Conservation (phyloP, 1,140 invertebrate species). For the Choristoneura fumiferana region DNA sequence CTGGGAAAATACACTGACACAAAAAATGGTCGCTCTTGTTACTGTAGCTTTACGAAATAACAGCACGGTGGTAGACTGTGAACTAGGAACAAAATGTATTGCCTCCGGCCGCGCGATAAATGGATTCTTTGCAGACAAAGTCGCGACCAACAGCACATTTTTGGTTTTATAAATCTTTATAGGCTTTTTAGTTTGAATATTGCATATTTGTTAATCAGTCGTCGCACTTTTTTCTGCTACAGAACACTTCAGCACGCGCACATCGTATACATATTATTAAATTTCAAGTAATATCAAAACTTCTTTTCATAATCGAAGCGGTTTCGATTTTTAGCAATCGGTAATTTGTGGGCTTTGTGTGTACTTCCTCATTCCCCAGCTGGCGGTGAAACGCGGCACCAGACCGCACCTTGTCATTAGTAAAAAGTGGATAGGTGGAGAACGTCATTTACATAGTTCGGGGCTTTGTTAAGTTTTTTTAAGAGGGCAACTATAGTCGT, state of each 20-base stretch:
- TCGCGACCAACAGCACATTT: too few relatives aligned
- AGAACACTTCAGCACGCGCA: slow-evolving; percentile 56
- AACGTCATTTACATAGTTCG: slow-evolving; percentile 45
- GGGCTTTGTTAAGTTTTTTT: slow-evolving; percentile 57
- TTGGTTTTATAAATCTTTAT: too few relatives aligned
- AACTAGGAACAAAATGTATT: too few relatives aligned
- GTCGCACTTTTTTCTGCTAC: slow-evolving; percentile 10
- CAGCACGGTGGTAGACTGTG: not conserved
- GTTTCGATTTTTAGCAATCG: slow-evolving; percentile 56
- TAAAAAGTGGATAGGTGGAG: slow-evolving; percentile 58
- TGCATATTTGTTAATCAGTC: too few relatives aligned
- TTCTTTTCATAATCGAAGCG: slow-evolving; percentile 29
- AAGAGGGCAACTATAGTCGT: slow-evolving; percentile 32
- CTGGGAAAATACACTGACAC: not conserved
- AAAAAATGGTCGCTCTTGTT: not conserved
- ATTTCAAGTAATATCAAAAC: slow-evolving; percentile 24
- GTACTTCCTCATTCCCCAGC: slow-evolving; percentile 61
- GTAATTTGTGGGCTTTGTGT: slow-evolving; percentile 49
- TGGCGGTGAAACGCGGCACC: slow-evolving; percentile 57
- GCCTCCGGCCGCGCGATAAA: too few relatives aligned
- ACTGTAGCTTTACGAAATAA: not conserved
- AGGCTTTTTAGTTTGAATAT: too few relatives aligned
- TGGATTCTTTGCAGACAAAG: too few relatives aligned
- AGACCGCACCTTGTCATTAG: slow-evolving; percentile 52
- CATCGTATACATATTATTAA: slow-evolving; percentile 41